Conservation (phyloP, 2,797 vertebrate species). For the Micromesistius poutassou region DNA sequence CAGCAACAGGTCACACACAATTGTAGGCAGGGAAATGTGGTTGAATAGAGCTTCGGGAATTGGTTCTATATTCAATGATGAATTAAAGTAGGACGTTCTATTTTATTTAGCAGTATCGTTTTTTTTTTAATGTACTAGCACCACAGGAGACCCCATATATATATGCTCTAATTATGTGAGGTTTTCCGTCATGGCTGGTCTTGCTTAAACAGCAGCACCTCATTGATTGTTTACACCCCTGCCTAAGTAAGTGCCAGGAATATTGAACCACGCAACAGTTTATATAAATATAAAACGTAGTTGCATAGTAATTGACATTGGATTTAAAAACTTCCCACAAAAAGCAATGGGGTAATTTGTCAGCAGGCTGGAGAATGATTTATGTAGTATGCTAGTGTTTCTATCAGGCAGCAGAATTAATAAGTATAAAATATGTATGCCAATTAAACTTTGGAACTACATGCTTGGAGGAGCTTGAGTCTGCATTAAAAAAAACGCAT, state of each 20-base stretch:
- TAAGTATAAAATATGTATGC: constrained; percentile 1
- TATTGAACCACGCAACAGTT: background rate
- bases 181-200: background rate
- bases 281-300: background rate
- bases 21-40: background rate
- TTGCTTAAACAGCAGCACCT: background rate
- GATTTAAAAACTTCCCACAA: background rate
- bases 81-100: background rate
- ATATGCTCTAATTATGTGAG: background rate
- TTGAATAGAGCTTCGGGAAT: background rate
- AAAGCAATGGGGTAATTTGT: background rate
- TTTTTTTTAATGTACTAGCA: background rate
- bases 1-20: background rate
- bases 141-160: background rate
- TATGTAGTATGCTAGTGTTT: background rate
- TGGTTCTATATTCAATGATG: background rate
- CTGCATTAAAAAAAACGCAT: background rate
- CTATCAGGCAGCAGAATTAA: background rate
- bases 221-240: constrained; percentile 1
- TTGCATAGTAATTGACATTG: background rate
- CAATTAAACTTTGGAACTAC: background rate
- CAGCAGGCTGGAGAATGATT: background rate
- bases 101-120: background rate
- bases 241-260: background rate
- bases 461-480: background rate